phyloP scores from a whole-genome alignment of 2,113 vertebrate genomes.

The Toxostoma redivivum region DNA sequence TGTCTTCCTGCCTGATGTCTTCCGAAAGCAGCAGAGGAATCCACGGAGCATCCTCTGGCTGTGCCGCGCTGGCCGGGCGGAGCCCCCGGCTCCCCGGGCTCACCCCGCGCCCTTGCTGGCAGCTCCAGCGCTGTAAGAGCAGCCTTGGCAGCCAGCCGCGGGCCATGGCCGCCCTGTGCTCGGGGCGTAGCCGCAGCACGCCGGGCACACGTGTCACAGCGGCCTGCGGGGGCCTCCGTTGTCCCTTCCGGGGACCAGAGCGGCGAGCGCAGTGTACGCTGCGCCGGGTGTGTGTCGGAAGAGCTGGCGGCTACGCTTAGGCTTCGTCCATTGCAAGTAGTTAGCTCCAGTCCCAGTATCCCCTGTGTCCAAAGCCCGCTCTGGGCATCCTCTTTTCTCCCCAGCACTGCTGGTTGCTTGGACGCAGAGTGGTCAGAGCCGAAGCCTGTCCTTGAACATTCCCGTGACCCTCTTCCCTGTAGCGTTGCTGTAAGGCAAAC shows the following conservation, averaged over 20 bases:
- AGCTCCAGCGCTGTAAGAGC: not conserved
- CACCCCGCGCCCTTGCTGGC: not conserved
- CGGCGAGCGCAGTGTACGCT: fast-evolving
- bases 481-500: not conserved
- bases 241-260: not conserved
- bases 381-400: not conserved
- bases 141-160: not conserved
- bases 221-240: not conserved
- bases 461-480: not conserved
- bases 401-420: not conserved
- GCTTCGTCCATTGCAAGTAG: fast-evolving
- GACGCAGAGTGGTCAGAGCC: not conserved
- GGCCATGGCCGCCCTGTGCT: not conserved
- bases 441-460: not conserved
- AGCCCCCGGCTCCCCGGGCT: not conserved
- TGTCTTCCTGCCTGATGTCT: not conserved
- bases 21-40: not conserved
- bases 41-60: not conserved
- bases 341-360: not conserved
- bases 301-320: not conserved
- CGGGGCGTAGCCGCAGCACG: not conserved
- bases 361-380: fast-evolving
- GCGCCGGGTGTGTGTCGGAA: not conserved
- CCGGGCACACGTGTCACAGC: not conserved
- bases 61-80: not conserved